Evolutionary conservation across 2,888 invertebrate species (phyloP), one percentile per base, ranked within the genome.

Genomic region (Cotesia congregata): DNA sequence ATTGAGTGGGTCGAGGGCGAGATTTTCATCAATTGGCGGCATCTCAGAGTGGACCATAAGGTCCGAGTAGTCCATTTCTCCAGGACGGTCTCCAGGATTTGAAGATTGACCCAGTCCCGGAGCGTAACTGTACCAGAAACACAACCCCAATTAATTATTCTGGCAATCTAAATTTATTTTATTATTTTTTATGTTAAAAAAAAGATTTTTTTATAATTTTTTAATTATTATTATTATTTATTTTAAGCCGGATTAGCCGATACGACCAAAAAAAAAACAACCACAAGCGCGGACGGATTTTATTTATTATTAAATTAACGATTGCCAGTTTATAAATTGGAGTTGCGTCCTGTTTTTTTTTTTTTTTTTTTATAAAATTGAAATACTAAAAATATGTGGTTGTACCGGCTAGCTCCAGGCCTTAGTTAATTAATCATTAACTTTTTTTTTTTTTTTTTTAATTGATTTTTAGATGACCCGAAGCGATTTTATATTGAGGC

Each of bases 351-450:
- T 84, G 82, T 84, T 50, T 12, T 50, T 12, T 50, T 50, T 50
- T 50, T 50, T 50, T 83, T 77, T 78, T 39, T 74, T 70, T 41
- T 64, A n/a, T 39, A 70, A 61, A 71, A 77, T 77, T 77, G 78
- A 77, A 78, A 77, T 78, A 30, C 3, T 30, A 30, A 77, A 80
- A 71, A 75, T 76, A 69, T 85, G 85, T 88, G 86, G 88, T 88
- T 89, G 89, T 89, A 89, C 88, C 89, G 88, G 87, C 88, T 88
- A 87, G 87, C 87, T 88, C 88, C 88, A 85, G 87, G 86, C 86
- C 88, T 86, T 86, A 83, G 84, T 82, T 70, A 62, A 17, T 17
- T 59, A 20, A 7, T 59, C 4, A 30, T 75, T 69, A 40, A n/a
- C n/a, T n/a, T n/a, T n/a, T 71, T 61, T 70, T 41, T 2, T 67